Evolutionary conservation across 1,140 invertebrate genomes (phyloP).

Genomic region (Nephotettix cincticeps): DNA sequence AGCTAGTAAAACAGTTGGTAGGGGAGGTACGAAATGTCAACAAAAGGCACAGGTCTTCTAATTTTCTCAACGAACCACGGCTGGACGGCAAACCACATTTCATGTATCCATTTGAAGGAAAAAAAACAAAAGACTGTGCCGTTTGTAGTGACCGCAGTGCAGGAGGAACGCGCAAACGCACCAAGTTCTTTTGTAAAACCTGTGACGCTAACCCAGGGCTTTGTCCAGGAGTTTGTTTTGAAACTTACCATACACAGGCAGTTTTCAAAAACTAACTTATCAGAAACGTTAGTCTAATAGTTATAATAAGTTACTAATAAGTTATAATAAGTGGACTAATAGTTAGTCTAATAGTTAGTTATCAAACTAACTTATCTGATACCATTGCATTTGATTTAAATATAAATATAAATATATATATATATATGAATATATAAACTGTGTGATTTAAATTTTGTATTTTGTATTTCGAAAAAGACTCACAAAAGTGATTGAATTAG

Average conservation of each 20-base stretch:
- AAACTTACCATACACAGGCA: slow-evolving; percentile 20
- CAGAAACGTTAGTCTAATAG: too few species aligned
- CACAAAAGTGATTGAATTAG: too few species aligned
- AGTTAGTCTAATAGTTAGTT: too few species aligned
- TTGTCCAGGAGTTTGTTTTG: slow-evolving; percentile 4
- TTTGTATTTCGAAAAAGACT: too few species aligned
- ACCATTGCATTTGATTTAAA: too few species aligned
- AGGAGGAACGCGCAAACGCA: neutral
- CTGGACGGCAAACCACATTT: slow-evolving; percentile 19
- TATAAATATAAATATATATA: too few species aligned
- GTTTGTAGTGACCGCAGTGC: slow-evolving; percentile 13
- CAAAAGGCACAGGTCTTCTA: neutral
- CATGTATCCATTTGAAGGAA: neutral
- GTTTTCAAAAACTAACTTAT: too few species aligned
- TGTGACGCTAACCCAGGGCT: slow-evolving; percentile 15
- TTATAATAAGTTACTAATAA: too few species aligned
- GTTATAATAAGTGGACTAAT: too few species aligned
- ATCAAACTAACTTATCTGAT: too few species aligned
- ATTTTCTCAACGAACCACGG: neutral
- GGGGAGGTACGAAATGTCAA: neutral
- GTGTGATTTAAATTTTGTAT: too few species aligned
- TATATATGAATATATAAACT: too few species aligned
- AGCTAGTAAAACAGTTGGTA: slow-evolving; percentile 8
- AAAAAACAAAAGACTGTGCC: slow-evolving; percentile 14
- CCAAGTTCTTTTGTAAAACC: neutral